Percentiles rank a stretch among this genome's conserved stretches.
phyloP scores from a whole-genome alignment of 1,140 invertebrate genomes.

The Stenopsyche tienmushanensis region DNA sequence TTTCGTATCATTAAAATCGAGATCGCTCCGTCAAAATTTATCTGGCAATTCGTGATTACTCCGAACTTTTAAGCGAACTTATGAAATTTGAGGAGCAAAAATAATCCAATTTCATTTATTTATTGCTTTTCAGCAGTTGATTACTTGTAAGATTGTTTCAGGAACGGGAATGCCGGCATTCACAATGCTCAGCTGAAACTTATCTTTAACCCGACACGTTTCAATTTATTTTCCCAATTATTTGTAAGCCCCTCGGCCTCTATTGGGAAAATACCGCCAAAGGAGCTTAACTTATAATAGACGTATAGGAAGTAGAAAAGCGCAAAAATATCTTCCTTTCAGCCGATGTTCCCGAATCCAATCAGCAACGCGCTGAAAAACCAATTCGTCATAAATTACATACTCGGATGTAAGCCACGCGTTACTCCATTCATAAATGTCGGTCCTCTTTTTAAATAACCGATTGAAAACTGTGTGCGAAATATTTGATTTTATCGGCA shows the following conservation, averaged over 20 bases:
- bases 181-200: constrained; percentile 16
- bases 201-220: constrained; percentile 32
- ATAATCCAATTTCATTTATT: constrained; percentile 25
- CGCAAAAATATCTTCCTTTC: neutral
- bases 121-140: constrained; percentile 19
- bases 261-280: constrained; percentile 11
- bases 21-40: neutral
- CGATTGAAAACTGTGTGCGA: no score
- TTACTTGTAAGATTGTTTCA: constrained; percentile 11
- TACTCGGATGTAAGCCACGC: no score
- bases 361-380: neutral
- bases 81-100: neutral
- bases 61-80: neutral
- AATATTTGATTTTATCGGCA: no score
- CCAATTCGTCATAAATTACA: neutral
- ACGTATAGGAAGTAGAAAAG: neutral
- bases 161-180: neutral
- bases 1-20: neutral
- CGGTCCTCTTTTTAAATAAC: no score
- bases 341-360: neutral
- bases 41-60: neutral
- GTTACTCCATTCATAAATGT: no score
- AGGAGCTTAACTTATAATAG: constrained; percentile 27
- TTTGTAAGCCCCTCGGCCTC: constrained; percentile 28
- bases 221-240: constrained; percentile 38